Evolutionary conservation across 2,888 invertebrate species (phyloP).

Genomic region (Caenorhabditis virilis): DNA sequence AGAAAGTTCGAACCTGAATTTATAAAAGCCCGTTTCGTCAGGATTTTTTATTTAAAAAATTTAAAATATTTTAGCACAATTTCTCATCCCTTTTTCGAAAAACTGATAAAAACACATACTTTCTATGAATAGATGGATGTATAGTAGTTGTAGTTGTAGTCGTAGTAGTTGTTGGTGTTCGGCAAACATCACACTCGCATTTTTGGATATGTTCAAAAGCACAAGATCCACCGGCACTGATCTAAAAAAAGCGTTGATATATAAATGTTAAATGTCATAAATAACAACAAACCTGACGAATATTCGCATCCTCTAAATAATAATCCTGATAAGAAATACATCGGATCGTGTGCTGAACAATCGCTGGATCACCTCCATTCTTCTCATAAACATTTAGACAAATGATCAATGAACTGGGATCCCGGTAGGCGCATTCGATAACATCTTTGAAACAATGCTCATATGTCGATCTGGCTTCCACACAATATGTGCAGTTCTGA

Average conservation of each 20-base stretch:
- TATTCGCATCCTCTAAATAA: slow-evolving; percentile 35
- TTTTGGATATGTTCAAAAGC: slow-evolving; percentile 33
- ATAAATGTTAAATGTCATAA: background rate
- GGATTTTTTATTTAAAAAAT: background rate
- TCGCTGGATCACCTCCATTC: slow-evolving; percentile 28
- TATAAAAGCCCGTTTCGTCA: background rate
- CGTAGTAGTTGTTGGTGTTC: slow-evolving; percentile 23
- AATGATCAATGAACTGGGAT: slow-evolving; percentile 49
- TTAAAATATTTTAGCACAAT: background rate
- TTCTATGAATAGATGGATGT: slow-evolving; percentile 23
- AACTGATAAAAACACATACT: slow-evolving; percentile 8
- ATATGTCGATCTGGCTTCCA: slow-evolving; percentile 49
- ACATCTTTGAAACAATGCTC: slow-evolving; percentile 55
- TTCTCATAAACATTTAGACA: slow-evolving; percentile 49
- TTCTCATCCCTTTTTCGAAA: background rate
- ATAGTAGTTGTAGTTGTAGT: slow-evolving; percentile 16
- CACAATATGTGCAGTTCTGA: slow-evolving; percentile 51
- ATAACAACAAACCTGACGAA: slow-evolving; percentile 15
- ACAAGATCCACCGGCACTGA: slow-evolving; percentile 39
- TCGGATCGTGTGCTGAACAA: slow-evolving; percentile 40
- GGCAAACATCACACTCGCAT: slow-evolving; percentile 48
- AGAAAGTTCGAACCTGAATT: background rate
- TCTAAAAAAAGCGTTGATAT: slow-evolving; percentile 8
- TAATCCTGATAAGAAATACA: slow-evolving; percentile 49
- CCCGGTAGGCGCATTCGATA: slow-evolving; percentile 55